Percentiles rank a stretch among this genome's conserved stretches.
phyloP scores from a whole-genome alignment of 1,140 invertebrate species.

The Drosophila ogumai region DNA sequence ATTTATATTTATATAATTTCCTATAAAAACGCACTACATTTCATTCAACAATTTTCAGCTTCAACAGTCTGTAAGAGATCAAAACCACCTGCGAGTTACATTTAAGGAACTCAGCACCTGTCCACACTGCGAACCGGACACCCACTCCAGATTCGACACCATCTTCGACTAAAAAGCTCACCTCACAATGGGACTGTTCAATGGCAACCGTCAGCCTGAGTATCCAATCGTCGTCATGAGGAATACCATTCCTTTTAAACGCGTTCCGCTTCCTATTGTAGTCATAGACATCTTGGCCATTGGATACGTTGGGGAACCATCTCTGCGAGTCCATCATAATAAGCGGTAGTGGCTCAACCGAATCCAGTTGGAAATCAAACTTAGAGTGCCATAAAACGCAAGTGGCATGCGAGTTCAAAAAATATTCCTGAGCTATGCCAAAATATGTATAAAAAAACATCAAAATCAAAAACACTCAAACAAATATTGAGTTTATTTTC shows the following conservation, averaged over 20 bases:
- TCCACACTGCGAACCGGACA: constrained; percentile 43
- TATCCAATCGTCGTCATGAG: constrained; percentile 54
- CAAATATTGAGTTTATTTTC: neutral
- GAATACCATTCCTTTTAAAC: constrained; percentile 24
- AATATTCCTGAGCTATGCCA: constrained; percentile 59
- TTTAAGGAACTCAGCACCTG: constrained; percentile 29
- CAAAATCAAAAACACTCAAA: neutral
- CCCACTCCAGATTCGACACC: constrained; percentile 35
- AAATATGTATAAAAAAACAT: neutral
- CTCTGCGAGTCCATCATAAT: constrained; percentile 48
- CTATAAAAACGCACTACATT: too few species aligned
- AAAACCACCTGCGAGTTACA: constrained; percentile 2
- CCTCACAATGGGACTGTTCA: constrained; percentile 70
- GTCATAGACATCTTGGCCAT: constrained; percentile 39
- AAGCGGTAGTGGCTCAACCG: constrained; percentile 14
- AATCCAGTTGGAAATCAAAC: constrained; percentile 48
- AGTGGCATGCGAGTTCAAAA: constrained; percentile 53
- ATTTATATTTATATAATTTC: too few species aligned
- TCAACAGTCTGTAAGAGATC: constrained; percentile 2
- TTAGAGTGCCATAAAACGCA: constrained; percentile 65
- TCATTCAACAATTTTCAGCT: constrained; percentile 19
- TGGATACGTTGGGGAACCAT: constrained; percentile 15
- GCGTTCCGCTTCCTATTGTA: constrained; percentile 38
- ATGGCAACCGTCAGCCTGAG: constrained; percentile 63
- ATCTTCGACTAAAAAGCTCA: constrained; percentile 45